Evolutionary conservation across 2,797 vertebrate genomes (phyloP), one percentile per base, ranked within the genome.

Genomic region (Sylvia borin): DNA sequence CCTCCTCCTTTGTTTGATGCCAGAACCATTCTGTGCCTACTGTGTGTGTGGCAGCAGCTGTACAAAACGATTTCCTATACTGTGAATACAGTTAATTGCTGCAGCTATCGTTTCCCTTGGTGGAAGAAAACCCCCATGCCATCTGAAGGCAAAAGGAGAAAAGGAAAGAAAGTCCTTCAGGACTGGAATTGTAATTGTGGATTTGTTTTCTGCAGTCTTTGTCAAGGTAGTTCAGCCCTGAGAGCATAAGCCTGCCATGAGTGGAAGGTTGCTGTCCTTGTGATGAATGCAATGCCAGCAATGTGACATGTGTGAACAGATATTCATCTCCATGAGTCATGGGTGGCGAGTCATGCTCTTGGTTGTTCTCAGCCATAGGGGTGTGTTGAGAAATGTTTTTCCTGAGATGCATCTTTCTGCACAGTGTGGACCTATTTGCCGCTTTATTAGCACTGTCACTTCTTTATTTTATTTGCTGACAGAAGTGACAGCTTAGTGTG

Each of bases 61-160:
- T 81, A 81, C 78, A 51, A 66, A 96, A 86, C 0, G 0, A 88
- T 95, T 95, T 95, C 54, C 80, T 88, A 51, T 89, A 60, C 50
- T 82, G 42, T 95, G 94, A 95, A 87, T 95, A 8, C 68, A 58
- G 79, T 79, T 93, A 92, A 88, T 95, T 90, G 86, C 83, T 40
- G 42, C 43, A 67, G 48, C 57, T 79, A 76, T 87, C 27, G 6
- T 76, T 87, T 90, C 67, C 18, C 31, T 71, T 48, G 45, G 34
- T 79, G 60, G 13, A 71, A 77, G 57, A 79, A 85, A 88, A 42
- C 10, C 12, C 13, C 5, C 17, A 11, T 82, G 22, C 53, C 48
- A 36, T 87, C 15, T 79, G 83, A 94, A 85, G 20, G 26, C 61
- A 29, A 89, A 79, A 64, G 51, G 42, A 85, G 50, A 68, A 82